Evolutionary conservation across 2,888 invertebrate species (phyloP), one percentile per base, ranked within the genome.

Genomic region (Heteromurus nitidus): DNA sequence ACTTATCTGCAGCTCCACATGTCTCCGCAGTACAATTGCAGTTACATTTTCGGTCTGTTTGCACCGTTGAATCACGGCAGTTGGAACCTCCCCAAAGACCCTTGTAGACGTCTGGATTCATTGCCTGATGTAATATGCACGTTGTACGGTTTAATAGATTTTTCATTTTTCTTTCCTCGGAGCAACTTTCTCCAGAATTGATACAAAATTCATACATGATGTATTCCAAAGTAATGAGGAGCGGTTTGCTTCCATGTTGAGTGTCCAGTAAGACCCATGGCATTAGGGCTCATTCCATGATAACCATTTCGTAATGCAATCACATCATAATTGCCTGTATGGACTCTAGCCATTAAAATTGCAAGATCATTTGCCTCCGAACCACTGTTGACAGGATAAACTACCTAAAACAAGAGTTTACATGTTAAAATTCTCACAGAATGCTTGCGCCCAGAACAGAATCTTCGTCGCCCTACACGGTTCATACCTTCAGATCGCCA

Each of bases 281-380:
- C 91, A 73, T 93, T 93, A 7, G 95, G 95, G 44, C 95, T 95
- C 91, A 94, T 94, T 5, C 99, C 99, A 26, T 58, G 73, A 70
- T 75, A 82, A 82, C 93, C 92, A 90, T 96, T 97, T 88, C 95
- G 93, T 69, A 99, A 91, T 0, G 96, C 94, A 36, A 99, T 90
- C 20, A 98, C 92, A 87, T 98, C 97, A 87, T 93, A 93, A 88
- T 94, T 93, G 0, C 94, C 94, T 0, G 98, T 98, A 88, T 96
- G 93, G 0, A 95, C 89, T 87, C 97, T 92, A 0, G 98, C 95
- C 89, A 99, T 91, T 31, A 97, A 89, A 85, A 96, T 91, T 0
- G 99, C 99, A 79, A 99, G 90, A 89, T 99, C 99, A 88, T 98
- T 99, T 0, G 99, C 98, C 90, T 99, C 99, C 3, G 97, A 96